Evolutionary conservation across 53 echinoderm and acorn worm species (phyloP).

Genomic region (Mesocentrotus franciscanus): DNA sequence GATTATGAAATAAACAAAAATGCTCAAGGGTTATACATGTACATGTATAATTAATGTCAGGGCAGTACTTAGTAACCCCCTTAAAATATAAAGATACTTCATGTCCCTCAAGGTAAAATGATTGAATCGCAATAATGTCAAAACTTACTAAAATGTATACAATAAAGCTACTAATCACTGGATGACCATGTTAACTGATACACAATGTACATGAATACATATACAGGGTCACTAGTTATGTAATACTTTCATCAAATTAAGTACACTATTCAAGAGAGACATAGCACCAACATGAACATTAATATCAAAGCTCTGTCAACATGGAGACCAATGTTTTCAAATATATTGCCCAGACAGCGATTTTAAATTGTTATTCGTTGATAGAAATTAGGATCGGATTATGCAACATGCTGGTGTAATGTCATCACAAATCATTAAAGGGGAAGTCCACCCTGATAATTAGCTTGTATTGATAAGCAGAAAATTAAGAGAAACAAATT

Average conservation of each 20-base stretch:
- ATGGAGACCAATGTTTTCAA: background rate
- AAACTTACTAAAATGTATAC: background rate
- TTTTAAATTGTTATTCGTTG: background rate
- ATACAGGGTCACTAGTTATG: background rate
- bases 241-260: background rate
- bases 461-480: no score
- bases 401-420: background rate
- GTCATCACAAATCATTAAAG: no score
- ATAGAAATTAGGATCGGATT: background rate
- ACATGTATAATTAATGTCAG: no score
- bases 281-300: background rate
- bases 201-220: background rate
- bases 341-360: background rate
- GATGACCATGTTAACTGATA: background rate
- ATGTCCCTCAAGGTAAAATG: background rate
- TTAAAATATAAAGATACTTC: no score
- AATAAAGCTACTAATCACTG: background rate
- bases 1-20: no score
- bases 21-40: no score
- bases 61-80: no score
- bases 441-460: no score
- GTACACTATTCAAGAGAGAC: background rate
- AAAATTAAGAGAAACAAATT: no score
- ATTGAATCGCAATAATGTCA: no score
- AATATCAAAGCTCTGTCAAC: background rate